A percentile compares a stretch with the other conserved stretches of the same genome.
Conservation (phyloP, 2,797 vertebrate species). For the Dallia pectoralis region DNA sequence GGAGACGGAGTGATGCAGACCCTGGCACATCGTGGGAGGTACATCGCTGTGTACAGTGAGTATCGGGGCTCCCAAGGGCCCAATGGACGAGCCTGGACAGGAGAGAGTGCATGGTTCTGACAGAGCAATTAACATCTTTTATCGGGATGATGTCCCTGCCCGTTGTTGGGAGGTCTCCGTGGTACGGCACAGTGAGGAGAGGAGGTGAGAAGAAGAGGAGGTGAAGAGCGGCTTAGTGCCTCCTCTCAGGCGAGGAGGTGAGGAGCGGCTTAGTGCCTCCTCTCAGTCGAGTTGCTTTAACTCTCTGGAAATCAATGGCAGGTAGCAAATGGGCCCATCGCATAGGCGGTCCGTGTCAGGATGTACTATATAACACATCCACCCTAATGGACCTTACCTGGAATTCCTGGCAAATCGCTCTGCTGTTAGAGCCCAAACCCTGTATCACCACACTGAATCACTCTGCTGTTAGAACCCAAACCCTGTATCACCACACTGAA, state of each 20-base stretch:
- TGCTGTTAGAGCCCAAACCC: background rate
- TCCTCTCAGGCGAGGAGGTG: background rate
- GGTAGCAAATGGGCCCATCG: background rate
- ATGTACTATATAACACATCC: background rate
- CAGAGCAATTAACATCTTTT: constrained; percentile 12
- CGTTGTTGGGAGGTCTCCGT: background rate
- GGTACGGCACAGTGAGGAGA: background rate
- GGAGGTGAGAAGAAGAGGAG: background rate
- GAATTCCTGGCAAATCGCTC: background rate
- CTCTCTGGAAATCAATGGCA: constrained; percentile 4
- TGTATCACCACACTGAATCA: no score
- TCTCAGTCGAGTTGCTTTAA: background rate
- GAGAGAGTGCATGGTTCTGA: constrained; percentile 1
- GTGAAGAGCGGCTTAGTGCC: background rate
- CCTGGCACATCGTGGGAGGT: background rate
- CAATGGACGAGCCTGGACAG: background rate
- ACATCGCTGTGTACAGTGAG: background rate
- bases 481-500: no score
- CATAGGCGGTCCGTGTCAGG: background rate
- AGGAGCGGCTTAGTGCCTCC: background rate
- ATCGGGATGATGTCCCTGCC: background rate
- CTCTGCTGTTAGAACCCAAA: constrained; percentile 1
- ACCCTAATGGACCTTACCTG: background rate
- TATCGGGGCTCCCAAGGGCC: background rate
- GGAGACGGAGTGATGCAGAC: background rate